Conservation (phyloP, 2,888 invertebrate genomes). For the Chromoteleia sp. region DNA sequence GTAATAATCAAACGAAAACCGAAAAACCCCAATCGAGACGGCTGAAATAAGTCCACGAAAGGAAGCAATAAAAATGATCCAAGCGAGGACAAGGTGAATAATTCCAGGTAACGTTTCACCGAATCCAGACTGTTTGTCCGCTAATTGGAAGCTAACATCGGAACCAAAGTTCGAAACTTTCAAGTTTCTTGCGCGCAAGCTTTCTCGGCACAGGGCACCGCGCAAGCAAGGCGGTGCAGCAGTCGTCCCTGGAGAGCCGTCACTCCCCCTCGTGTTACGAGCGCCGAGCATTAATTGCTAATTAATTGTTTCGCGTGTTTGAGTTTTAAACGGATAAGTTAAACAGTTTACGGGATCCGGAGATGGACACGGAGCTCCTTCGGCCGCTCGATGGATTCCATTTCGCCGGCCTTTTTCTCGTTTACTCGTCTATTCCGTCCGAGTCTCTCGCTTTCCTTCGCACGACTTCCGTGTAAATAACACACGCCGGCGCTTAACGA, state of each 20-base stretch:
- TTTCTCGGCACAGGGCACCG: constrained; percentile 66
- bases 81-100: constrained; percentile 18
- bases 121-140: constrained; percentile 83
- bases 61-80: not conserved
- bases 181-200: constrained; percentile 82
- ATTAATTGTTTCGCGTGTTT: constrained; percentile 84
- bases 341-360: constrained; percentile 78
- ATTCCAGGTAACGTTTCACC: constrained; percentile 73
- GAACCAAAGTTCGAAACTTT: constrained; percentile 82
- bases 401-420: constrained; percentile 37
- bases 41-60: too few species aligned
- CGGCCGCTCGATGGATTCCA: constrained; percentile 19
- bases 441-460: constrained; percentile 57
- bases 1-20: not conserved
- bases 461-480: constrained; percentile 68
- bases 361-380: constrained; percentile 68
- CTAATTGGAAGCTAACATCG: constrained; percentile 84
- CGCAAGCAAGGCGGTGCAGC: constrained; percentile 65
- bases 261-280: constrained; percentile 68
- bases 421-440: constrained; percentile 24
- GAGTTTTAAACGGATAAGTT: constrained; percentile 83
- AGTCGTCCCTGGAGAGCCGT: constrained; percentile 71
- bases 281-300: constrained; percentile 82
- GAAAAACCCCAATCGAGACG: not conserved
- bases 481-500: constrained; percentile 74